Evolutionary conservation across 2,113 vertebrate species (phyloP).

Genomic region (Corythornis madagascariensis): DNA sequence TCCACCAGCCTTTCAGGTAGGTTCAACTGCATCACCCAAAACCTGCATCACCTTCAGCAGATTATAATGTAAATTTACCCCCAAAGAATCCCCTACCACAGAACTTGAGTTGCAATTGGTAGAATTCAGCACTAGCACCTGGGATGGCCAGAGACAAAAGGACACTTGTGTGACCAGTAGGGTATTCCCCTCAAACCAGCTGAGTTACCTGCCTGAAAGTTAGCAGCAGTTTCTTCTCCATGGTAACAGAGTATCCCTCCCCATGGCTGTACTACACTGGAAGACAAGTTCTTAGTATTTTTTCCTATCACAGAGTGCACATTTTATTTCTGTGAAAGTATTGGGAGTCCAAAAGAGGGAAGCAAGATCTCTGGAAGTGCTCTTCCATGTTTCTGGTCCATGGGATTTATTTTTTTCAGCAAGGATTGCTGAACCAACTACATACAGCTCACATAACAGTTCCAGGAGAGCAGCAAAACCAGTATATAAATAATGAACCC

Average conservation of each 20-base stretch:
- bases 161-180: background rate
- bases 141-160: background rate
- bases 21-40: background rate
- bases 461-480: background rate
- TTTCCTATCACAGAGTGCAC: background rate
- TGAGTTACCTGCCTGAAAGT: background rate
- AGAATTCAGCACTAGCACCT: background rate
- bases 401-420: background rate
- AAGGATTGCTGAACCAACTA: background rate
- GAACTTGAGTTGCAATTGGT: background rate
- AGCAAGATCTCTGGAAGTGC: background rate
- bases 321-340: background rate
- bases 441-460: background rate
- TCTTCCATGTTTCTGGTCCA: background rate
- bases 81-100: background rate
- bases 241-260: background rate
- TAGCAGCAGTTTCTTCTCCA: background rate
- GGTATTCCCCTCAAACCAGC: background rate
- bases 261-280: background rate
- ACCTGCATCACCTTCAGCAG: background rate
- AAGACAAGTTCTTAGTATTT: background rate
- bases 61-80: background rate
- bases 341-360: background rate
- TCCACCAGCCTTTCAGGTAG: background rate
- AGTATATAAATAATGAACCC: background rate